Base-by-base conservation (phyloP, 2,888 invertebrate species). In the Acanthoscelides obtectus region DNA sequence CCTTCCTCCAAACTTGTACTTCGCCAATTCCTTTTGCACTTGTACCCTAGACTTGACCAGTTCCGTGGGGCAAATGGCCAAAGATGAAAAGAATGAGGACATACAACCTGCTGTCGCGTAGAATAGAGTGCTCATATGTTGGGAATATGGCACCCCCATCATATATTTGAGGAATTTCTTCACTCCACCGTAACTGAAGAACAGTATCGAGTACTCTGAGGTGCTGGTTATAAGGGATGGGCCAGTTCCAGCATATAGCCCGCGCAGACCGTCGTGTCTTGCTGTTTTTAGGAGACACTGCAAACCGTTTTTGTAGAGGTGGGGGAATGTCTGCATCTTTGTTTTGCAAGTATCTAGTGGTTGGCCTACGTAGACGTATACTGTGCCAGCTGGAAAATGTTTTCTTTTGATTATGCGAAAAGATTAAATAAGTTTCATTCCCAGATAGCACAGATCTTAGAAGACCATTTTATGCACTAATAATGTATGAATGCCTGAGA, bases 41-140 rank as follows among this genome's bases (percentile, higher is more conserved):
- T 99, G 99, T 69, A 99, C 87, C 80, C 95, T 93, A 85, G 99
- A 99, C 86, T 99, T 99, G 76, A 99, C 92, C 74, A 99, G 88
- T 86, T 99, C 99, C 0, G 99, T 99, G 0, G 99, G 99, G 81
- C 99, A 99, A 22, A 99, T 88, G 0, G 97, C 94, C 77, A 99
- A 91, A 0, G 98, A 96, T 0, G 98, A 98, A 85, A 99, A 98
- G 85, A 99, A 97, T 1, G 99, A 97, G 2, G 98, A 99, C 66
- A 96, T 87, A 80, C 94, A 96, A 1, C 99, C 99, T 0, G 98
- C 94, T 66, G 91, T 89, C 0, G 97, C 98, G 85, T 96, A 96
- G 70, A 92, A 90, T 25, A 94, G 76, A 0, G 91, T 87, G 70
- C 90, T 91, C 73, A 97, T 86, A 25, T 95, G 88, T 71, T 91